Conservation (phyloP, 2,888 invertebrate genomes). For the Podotricha telesiphe region DNA sequence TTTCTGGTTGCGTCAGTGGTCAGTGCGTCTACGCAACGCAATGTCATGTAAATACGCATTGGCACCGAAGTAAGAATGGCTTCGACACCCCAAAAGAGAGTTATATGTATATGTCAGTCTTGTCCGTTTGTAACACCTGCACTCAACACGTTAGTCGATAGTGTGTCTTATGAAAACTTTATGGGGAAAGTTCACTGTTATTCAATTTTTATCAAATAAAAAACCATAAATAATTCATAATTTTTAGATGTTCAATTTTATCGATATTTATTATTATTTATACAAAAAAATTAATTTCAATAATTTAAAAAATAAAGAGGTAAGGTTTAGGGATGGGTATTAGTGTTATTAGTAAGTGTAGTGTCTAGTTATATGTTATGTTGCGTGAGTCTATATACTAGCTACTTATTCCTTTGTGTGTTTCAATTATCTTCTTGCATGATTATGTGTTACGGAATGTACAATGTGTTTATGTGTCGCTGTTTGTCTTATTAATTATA, state of each 20-base stretch:
- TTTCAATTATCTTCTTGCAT: constrained; percentile 16
- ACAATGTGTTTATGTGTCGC: neutral
- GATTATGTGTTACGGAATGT: constrained; percentile 8
- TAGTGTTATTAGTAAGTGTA: neutral
- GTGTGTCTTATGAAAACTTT: neutral
- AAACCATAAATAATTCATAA: neutral
- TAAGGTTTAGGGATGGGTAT: neutral
- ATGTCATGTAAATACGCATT: constrained; percentile 65
- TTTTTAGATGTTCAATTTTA: neutral
- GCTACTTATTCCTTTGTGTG: constrained; percentile 5
- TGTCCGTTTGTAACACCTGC: constrained; percentile 67
- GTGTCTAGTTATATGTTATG: neutral
- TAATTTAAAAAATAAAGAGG: too few relatives aligned
- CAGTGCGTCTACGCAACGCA: constrained; percentile 80
- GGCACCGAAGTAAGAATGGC: constrained; percentile 74
- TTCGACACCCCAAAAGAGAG: constrained; percentile 69
- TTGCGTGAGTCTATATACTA: neutral
- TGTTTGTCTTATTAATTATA: too few relatives aligned
- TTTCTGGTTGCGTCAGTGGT: constrained; percentile 46
- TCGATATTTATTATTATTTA: neutral
- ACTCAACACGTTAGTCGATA: constrained; percentile 45
- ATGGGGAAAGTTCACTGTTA: neutral
- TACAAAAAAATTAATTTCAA: too few relatives aligned
- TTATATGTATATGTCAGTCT: constrained; percentile 53
- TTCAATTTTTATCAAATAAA: neutral